phyloP scores from a whole-genome alignment of 2,797 vertebrate species.

The Carcharodon carcharias region DNA sequence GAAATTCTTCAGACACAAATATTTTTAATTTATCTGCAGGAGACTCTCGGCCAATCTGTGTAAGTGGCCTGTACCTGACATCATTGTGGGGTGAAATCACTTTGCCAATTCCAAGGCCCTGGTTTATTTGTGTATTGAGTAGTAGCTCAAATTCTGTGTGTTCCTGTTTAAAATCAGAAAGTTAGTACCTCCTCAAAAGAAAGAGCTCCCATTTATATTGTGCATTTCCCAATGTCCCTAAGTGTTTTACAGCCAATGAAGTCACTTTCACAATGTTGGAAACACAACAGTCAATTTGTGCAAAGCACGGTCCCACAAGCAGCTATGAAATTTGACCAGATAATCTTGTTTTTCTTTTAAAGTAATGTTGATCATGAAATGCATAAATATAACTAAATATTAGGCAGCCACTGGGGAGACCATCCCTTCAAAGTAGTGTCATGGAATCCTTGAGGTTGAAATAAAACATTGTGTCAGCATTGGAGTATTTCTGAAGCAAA shows the following conservation, averaged over 20 bases:
- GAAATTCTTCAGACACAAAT: slow-evolving; percentile 34
- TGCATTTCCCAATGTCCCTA: neutral
- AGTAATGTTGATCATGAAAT: neutral
- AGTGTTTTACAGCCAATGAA: neutral
- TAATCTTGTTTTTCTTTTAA: neutral
- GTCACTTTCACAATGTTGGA: neutral
- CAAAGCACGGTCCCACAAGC: neutral
- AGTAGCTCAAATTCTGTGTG: neutral
- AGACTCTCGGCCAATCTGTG: slow-evolving; percentile 38
- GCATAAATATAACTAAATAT: neutral
- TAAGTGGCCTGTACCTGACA: slow-evolving; percentile 24
- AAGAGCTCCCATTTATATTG: too few species aligned
- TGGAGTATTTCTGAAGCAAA: neutral
- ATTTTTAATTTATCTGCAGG: slow-evolving; percentile 40
- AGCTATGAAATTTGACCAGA: too few species aligned
- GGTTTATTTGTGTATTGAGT: neutral
- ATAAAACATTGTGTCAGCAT: neutral
- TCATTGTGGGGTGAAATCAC: slow-evolving; percentile 32
- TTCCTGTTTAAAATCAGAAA: neutral
- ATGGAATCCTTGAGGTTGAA: neutral
- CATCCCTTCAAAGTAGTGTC: neutral
- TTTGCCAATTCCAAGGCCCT: slow-evolving; percentile 25
- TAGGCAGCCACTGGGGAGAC: neutral
- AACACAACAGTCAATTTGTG: neutral
- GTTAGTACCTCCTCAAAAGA: too few species aligned